These are phyloP conservation scores for Phyto melanocephala DNA, from an alignment of 2,888 invertebrate species.

Conservation along the genomic window DNA sequence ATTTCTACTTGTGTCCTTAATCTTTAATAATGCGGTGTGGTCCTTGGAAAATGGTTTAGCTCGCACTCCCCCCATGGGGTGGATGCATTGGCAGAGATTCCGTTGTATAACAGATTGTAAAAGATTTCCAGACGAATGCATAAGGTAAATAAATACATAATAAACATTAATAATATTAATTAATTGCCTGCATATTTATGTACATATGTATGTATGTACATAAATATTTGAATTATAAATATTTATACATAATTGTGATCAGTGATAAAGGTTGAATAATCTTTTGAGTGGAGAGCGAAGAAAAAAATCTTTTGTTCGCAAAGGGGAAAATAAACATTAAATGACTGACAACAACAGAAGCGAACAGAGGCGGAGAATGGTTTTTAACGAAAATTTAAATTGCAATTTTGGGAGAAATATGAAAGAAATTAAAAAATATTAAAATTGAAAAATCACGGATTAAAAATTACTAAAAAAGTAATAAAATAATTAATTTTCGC, in stretches of 20 bases:
- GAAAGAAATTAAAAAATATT: too few relatives aligned
- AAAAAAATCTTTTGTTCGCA: neutral
- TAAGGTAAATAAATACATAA: conserved; percentile 79
- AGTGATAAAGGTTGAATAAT: neutral
- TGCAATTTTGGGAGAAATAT: neutral
- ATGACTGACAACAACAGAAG: neutral
- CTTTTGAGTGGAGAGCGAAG: neutral
- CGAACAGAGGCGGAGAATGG: neutral
- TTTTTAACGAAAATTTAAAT: neutral
- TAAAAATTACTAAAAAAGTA: too few relatives aligned
- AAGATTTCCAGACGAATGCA: conserved; percentile 82
- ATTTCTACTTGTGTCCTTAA: conserved; percentile 27
- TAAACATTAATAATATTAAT: too few relatives aligned
- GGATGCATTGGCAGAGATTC: conserved; percentile 84
- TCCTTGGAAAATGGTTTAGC: conserved; percentile 82
- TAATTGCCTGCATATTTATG: too few relatives aligned
- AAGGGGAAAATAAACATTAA: neutral
- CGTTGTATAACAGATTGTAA: conserved; percentile 83
- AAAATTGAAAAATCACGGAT: too few relatives aligned
- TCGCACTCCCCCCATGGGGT: conserved; percentile 85
- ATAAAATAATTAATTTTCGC: too few relatives aligned
- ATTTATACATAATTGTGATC: too few relatives aligned
- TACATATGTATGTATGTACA: too few relatives aligned
- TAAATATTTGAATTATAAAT: neutral
- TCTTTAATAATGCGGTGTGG: conserved; percentile 12